A percentile compares a stretch with the other conserved stretches of the same genome.
Evolutionary conservation across 92 coral and sea anemone genomes (phyloP).

Genomic region (Umimayanthus kanabou): DNA sequence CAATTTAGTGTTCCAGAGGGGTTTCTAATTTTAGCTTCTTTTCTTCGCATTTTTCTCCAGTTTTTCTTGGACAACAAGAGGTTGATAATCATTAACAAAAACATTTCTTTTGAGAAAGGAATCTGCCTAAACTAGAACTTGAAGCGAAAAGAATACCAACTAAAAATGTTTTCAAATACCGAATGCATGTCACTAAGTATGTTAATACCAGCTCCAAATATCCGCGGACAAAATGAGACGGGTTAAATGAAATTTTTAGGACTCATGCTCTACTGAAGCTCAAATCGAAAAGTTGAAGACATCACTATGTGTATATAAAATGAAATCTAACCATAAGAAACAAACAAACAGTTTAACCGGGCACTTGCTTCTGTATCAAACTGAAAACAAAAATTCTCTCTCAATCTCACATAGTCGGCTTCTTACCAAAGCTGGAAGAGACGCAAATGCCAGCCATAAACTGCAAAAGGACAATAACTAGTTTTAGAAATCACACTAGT

Average conservation of each 20-base stretch:
- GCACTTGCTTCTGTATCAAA: background rate
- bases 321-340: background rate
- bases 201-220: background rate
- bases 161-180: background rate
- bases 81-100: no score
- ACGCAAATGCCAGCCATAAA: background rate
- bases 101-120: background rate
- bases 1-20: background rate
- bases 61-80: background rate
- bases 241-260: no score
- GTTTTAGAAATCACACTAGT: background rate
- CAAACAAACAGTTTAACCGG: background rate
- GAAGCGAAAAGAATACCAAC: background rate
- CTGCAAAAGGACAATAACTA: constrained; percentile 6
- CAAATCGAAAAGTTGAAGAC: background rate
- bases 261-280: background rate
- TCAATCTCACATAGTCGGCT: background rate
- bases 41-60: background rate
- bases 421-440: background rate
- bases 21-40: background rate
- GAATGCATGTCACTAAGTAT: background rate
- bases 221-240: background rate
- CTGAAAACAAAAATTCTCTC: background rate
- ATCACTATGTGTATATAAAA: background rate
- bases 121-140: background rate